Evolutionary conservation across 2,888 invertebrate genomes (phyloP).

Genomic region (Teleiodes luculella): DNA sequence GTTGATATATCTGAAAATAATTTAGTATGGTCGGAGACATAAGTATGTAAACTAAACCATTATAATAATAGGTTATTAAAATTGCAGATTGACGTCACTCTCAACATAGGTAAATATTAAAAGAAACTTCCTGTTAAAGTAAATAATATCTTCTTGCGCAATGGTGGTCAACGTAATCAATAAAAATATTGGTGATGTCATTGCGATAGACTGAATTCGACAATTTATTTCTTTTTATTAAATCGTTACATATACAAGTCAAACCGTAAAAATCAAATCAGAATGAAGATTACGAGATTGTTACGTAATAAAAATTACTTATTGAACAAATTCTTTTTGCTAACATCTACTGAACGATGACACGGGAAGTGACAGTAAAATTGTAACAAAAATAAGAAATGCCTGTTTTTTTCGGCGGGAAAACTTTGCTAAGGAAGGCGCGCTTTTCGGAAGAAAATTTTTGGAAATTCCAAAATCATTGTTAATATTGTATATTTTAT

Average conservation of each 20-base stretch:
- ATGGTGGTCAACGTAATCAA: background rate
- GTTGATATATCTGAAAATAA: too few relatives aligned
- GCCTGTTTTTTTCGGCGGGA: too few relatives aligned
- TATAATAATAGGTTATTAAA: too few relatives aligned
- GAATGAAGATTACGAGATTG: background rate
- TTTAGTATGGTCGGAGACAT: too few relatives aligned
- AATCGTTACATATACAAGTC: background rate
- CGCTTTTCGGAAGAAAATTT: too few relatives aligned
- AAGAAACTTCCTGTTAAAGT: background rate
- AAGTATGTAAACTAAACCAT: too few relatives aligned
- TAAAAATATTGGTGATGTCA: slow-evolving; percentile 5
- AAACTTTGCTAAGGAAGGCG: too few relatives aligned
- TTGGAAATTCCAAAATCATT: too few relatives aligned
- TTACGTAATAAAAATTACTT: background rate
- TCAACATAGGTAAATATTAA: background rate
- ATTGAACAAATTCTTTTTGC: background rate
- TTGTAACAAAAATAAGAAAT: background rate
- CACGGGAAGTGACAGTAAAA: background rate
- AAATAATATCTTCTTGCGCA: background rate
- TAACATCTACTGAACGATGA: too few relatives aligned
- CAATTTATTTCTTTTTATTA: background rate
- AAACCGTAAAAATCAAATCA: background rate
- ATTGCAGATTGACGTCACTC: too few relatives aligned
- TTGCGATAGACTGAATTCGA: background rate
- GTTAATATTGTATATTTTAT: too few relatives aligned